Evolutionary conservation across 2,797 vertebrate genomes (phyloP).

Genomic region (Phrynocephalus guinanensis): DNA sequence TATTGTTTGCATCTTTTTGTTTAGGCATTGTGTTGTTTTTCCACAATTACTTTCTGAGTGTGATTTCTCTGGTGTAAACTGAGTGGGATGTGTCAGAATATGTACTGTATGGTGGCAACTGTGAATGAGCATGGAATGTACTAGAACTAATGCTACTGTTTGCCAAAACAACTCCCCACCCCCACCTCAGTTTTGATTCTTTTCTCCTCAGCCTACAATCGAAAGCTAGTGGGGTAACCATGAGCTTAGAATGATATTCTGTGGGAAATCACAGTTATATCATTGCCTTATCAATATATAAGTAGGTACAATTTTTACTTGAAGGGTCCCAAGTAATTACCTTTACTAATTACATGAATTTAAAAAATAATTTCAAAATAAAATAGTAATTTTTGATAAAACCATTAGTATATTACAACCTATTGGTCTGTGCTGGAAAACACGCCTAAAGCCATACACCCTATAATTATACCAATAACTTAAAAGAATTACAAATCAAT

Average conservation of each 20-base stretch:
- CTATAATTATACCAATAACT: too few relatives aligned
- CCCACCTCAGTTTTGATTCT: neutral
- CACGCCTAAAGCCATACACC: neutral
- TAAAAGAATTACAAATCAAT: too few relatives aligned
- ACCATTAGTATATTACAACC: neutral
- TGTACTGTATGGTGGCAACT: neutral
- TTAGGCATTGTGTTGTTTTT: conserved; percentile 22
- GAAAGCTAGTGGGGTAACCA: neutral
- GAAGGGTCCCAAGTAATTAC: neutral
- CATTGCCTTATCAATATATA: neutral
- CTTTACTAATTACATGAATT: neutral
- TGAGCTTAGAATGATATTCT: conserved; percentile 37
- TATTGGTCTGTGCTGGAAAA: neutral
- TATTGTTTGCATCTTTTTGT: conserved; percentile 33
- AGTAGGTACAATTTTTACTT: neutral
- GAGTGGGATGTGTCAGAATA: conserved; percentile 9
- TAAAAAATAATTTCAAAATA: neutral
- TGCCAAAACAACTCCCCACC: neutral
- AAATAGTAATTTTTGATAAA: too few relatives aligned
- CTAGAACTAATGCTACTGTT: neutral
- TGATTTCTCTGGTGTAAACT: conserved; percentile 7
- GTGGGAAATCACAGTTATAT: neutral
- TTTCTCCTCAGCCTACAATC: conserved; percentile 35
- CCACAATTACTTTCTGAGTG: conserved; percentile 36
- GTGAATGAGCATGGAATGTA: conserved; percentile 12